Conservation (phyloP, 2,113 vertebrate genomes). For the Synchiropus splendidus region DNA sequence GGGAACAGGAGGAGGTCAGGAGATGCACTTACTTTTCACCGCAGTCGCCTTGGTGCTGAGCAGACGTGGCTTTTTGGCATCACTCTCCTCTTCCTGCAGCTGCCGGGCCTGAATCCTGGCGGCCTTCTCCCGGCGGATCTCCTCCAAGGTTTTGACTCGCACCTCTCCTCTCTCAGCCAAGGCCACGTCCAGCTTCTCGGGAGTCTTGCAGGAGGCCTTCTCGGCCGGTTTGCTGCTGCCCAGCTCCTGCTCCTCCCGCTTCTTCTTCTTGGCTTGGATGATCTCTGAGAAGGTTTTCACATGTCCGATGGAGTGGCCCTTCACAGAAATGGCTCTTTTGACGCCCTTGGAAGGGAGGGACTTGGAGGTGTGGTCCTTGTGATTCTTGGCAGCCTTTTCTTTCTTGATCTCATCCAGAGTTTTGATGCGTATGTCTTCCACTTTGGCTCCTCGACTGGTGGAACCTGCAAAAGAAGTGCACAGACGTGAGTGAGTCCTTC, state of each 20-base stretch:
- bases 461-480: too few species aligned
- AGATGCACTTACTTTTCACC: constrained; percentile 48
- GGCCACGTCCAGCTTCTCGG: neutral
- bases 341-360: constrained; percentile 22
- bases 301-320: constrained; percentile 20
- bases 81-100: constrained; percentile 20
- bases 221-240: constrained; percentile 20
- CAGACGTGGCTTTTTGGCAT: constrained; percentile 38
- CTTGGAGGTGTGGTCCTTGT: constrained; percentile 23
- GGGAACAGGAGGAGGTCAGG: too few species aligned
- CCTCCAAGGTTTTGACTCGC: constrained; percentile 82
- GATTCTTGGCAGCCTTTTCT: constrained; percentile 72
- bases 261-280: constrained; percentile 70
- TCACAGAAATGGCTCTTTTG: constrained; percentile 13
- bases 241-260: constrained; percentile 48
- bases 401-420: constrained; percentile 85
- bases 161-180: constrained; percentile 44
- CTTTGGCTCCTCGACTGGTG: too few species aligned
- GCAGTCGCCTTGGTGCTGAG: constrained; percentile 54
- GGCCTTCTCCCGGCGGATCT: constrained; percentile 88
- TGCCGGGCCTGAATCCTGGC: constrained; percentile 62
- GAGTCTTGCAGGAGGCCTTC: constrained; percentile 8
- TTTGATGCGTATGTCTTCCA: constrained; percentile 78
- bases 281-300: constrained; percentile 72
- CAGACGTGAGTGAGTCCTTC: too few species aligned